These are phyloP conservation scores for Corythornis leucogaster DNA, from an alignment of 2,797 vertebrate species.

Conservation along the genomic window DNA sequence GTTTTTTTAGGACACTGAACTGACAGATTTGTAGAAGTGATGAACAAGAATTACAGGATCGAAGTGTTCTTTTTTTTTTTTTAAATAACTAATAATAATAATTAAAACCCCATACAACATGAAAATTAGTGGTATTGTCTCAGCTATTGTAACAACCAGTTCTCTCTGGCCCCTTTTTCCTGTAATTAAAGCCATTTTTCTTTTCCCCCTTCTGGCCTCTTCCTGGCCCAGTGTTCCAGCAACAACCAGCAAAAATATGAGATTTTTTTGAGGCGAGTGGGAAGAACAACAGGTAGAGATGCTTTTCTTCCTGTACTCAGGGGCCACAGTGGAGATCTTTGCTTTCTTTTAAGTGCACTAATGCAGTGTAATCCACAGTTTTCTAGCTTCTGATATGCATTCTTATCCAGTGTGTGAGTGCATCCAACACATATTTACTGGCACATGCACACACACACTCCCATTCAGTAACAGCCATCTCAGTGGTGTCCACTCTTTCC, in stretches of 20 bases:
- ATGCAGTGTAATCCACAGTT: neutral
- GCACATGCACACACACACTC: too few relatives aligned
- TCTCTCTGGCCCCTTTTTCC: conserved; percentile 51
- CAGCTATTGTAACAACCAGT: conserved; percentile 14
- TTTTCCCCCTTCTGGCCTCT: conserved; percentile 39
- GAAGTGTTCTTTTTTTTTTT: neutral
- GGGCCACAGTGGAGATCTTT: neutral
- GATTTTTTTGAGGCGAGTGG: neutral
- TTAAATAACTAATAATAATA: neutral
- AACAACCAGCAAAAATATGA: conserved; percentile 16
- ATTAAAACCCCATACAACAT: neutral
- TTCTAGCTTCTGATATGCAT: neutral
- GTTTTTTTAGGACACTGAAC: neutral
- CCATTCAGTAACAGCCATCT: neutral
- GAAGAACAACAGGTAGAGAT: conserved; percentile 22
- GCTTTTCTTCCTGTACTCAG: neutral
- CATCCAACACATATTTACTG: neutral
- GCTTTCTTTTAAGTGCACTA: neutral
- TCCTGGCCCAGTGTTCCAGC: conserved; percentile 32
- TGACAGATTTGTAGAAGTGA: neutral
- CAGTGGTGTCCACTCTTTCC: neutral
- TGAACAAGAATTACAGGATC: neutral
- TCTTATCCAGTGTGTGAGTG: neutral
- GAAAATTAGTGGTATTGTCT: neutral
- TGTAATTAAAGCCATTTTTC: conserved; percentile 65